phyloP scores from a whole-genome alignment of 2,888 invertebrate species.

The Caenorhabditis auriculariae region DNA sequence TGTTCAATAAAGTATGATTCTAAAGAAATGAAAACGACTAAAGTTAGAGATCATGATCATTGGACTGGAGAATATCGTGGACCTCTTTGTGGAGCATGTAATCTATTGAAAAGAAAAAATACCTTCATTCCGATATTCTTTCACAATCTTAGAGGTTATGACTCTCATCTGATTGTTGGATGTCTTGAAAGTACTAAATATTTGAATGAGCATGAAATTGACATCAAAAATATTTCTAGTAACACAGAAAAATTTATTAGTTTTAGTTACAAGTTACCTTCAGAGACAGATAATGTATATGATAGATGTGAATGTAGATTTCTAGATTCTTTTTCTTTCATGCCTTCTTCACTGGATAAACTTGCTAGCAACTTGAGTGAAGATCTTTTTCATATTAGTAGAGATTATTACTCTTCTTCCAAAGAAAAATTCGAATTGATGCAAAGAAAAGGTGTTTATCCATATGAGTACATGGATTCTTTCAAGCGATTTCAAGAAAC shows the following conservation, averaged over 20 bases:
- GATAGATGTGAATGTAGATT: constrained; percentile 32
- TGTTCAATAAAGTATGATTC: constrained; percentile 8
- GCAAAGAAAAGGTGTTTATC: constrained; percentile 52
- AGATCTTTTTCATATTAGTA: constrained; percentile 15
- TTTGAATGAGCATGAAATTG: constrained; percentile 14
- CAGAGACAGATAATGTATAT: neutral
- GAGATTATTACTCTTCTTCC: constrained; percentile 17
- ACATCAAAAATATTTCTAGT: constrained; percentile 23
- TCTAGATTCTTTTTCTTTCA: constrained; percentile 40
- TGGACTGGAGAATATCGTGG: constrained; percentile 30
- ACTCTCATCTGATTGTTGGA: constrained; percentile 35
- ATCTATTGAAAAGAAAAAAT: constrained; percentile 27
- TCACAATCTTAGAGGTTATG: constrained; percentile 41
- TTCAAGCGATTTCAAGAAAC: constrained; percentile 45
- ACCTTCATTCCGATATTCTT: constrained; percentile 40
- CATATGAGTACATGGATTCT: constrained; percentile 58
- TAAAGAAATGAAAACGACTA: constrained; percentile 11
- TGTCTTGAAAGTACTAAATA: constrained; percentile 12
- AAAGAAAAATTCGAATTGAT: constrained; percentile 19
- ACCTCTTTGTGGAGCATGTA: constrained; percentile 24
- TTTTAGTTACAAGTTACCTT: constrained; percentile 26
- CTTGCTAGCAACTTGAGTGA: constrained; percentile 35
- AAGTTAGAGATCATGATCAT: constrained; percentile 30
- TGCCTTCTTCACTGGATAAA: constrained; percentile 20
- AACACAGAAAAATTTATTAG: constrained; percentile 39